Base-by-base conservation (phyloP, 2,113 vertebrate genomes). In the Zonotrichia leucophrys region DNA sequence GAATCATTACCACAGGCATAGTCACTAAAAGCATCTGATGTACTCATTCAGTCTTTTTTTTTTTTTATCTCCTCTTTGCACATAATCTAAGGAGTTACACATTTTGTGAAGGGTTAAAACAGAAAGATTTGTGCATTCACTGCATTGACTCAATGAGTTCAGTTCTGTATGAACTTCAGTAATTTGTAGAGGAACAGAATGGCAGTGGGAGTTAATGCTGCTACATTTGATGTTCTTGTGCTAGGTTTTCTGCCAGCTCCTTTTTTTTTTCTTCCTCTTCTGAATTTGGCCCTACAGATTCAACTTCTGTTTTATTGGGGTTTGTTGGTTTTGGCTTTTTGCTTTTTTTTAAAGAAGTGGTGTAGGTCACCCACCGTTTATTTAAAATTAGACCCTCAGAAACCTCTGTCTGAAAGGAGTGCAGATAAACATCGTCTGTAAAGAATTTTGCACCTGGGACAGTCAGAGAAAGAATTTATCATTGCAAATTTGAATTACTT, bases 221-320 rank as follows among this genome's bases (percentile, higher is more conserved):
- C 92, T 97, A 86, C 90, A 90, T 94, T 95, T 92, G 87, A 95
- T 96, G 91, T 95, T 96, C 95, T 97, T 52, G 30, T 94, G 94
- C 75, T 96, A 66, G 72, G 15, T 75, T 97, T 96, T 87, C 87
- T 97, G 91, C 87, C 92, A 92, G 95, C 89, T 90, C 25, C 33
- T 73, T 80, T 73, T 91, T 91, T 60, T 69, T 56, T 44, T 4
- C 41, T 82, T 49, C 31, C 52, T 86, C 41, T 74, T 91, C 83
- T 97, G 97, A 97, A 97, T 98, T 96, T 97, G 95, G 92, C 86
- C 53, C 86, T 94, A 80, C 76, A 96, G 83, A 96, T 91, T 96
- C 84, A 96, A 95, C 92, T 97, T 97, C 92, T 97, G 77, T 94
- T 90, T 94, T 95, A 77, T 69, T 83, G 84, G 42, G 80, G 79